Percentiles rank a stretch among this genome's conserved stretches.
These are phyloP conservation scores for Rhyacophila brunnea DNA, from an alignment of 1,140 invertebrate species.

Conservation along the genomic window DNA sequence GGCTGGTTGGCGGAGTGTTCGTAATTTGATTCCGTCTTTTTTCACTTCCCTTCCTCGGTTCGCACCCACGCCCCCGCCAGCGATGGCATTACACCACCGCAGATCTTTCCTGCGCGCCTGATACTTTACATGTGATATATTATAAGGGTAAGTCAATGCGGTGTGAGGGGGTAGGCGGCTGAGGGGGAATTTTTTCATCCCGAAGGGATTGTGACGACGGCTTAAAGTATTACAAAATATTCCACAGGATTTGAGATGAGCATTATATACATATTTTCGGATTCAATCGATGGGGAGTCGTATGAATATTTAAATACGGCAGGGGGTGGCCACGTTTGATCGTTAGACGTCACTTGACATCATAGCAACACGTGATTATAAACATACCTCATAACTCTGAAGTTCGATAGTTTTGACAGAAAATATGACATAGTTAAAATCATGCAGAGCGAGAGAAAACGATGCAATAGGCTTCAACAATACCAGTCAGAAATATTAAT, in stretches of 20 bases:
- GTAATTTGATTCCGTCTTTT: constrained; percentile 34
- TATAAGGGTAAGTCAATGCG: constrained; percentile 1
- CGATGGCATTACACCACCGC: constrained; percentile 21
- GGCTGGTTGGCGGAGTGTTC: constrained; percentile 26
- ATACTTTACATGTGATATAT: constrained; percentile 20
- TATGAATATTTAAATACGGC: constrained; percentile 9
- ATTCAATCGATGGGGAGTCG: constrained; percentile 14
- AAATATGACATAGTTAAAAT: too few species aligned
- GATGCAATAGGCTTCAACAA: too few species aligned
- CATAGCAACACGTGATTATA: too few species aligned
- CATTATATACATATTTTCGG: constrained; percentile 19
- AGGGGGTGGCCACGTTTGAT: too few species aligned
- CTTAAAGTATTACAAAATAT: constrained; percentile 35
- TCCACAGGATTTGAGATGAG: constrained; percentile 29
- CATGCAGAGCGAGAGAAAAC: too few species aligned
- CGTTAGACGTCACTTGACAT: too few species aligned
- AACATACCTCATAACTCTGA: too few species aligned
- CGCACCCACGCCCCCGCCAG: neutral
- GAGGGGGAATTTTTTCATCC: constrained; percentile 17
- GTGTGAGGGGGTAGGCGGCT: constrained; percentile 1
- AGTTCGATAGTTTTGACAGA: too few species aligned
- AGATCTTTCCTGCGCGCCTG: constrained; percentile 12
- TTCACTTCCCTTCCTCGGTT: constrained; percentile 8
- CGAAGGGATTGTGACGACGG: constrained; percentile 17
- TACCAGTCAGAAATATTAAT: too few species aligned